Evolutionary conservation across 2,888 invertebrate genomes (phyloP).

Genomic region (Spodoptera littoralis): DNA sequence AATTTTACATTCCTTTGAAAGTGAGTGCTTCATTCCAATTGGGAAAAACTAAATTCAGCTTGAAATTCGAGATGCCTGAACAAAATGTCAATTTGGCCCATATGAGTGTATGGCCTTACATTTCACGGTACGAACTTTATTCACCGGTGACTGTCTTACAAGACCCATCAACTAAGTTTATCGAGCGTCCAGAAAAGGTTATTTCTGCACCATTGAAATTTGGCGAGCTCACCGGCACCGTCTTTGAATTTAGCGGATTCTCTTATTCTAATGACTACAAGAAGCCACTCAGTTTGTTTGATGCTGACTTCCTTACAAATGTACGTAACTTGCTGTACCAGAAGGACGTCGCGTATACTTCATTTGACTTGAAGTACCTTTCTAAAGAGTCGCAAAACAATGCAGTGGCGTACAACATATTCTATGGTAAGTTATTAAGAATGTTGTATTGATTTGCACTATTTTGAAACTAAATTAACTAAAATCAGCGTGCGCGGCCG

Average conservation of each 20-base stretch:
- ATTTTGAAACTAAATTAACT: no score
- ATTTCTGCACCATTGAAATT: conserved; percentile 69
- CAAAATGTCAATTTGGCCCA: conserved; percentile 87
- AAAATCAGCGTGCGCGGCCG: no score
- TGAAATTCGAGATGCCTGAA: conserved; percentile 80
- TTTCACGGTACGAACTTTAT: conserved; percentile 87
- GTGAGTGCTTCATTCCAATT: conserved; percentile 81
- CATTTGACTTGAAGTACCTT: conserved; percentile 83
- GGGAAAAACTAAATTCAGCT: conserved; percentile 76
- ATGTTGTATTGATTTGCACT: no score
- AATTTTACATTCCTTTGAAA: conserved; percentile 88
- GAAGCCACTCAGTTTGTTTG: conserved; percentile 60
- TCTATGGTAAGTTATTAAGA: conserved; percentile 70
- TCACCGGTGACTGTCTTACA: conserved; percentile 83
- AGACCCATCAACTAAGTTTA: conserved; percentile 79
- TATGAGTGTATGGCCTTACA: conserved; percentile 90
- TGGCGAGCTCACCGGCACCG: conserved; percentile 85
- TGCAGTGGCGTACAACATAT: conserved; percentile 73
- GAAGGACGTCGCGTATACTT: conserved; percentile 82
- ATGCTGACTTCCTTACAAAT: conserved; percentile 59
- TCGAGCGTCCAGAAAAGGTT: conserved; percentile 71
- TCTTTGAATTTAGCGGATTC: conserved; percentile 84
- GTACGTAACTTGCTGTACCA: conserved; percentile 67
- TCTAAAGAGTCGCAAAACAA: conserved; percentile 80
- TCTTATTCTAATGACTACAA: conserved; percentile 83